Percentiles rank a stretch among this genome's conserved stretches.
Evolutionary conservation across 1,140 invertebrate genomes (phyloP).

Genomic region (Helicoverpa zea): DNA sequence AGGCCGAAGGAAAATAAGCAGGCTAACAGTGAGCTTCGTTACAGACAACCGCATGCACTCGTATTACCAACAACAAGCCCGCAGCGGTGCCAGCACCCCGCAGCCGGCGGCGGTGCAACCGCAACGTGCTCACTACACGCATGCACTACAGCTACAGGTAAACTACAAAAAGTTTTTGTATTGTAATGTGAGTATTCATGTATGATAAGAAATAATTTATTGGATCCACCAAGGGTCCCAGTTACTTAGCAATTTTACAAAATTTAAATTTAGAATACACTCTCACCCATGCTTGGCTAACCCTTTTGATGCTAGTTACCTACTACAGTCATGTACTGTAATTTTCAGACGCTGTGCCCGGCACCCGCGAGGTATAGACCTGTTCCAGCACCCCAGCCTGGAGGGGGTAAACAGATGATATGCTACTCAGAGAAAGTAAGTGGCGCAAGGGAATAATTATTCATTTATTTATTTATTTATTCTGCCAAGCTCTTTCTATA

Average conservation of each 20-base stretch:
- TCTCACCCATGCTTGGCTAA: no score
- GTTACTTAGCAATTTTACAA: no score
- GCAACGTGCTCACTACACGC: slow-evolving; percentile 74
- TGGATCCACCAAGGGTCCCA: no score
- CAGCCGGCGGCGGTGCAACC: slow-evolving; percentile 62
- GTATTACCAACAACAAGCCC: slow-evolving; percentile 74
- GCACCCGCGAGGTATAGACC: slow-evolving; percentile 77
- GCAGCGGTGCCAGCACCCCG: slow-evolving; percentile 61
- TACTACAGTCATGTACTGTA: no score
- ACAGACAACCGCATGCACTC: slow-evolving; percentile 71
- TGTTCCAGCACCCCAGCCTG: slow-evolving; percentile 76
- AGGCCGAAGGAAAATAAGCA: no score
- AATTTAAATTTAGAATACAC: no score
- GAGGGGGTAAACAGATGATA: slow-evolving; percentile 82
- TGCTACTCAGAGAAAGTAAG: slow-evolving; percentile 83
- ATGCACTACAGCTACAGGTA: slow-evolving; percentile 78
- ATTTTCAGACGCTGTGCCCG: slow-evolving; percentile 74
- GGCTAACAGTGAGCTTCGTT: slow-evolving; percentile 7
- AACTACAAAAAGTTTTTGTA: background rate
- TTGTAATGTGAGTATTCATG: no score
- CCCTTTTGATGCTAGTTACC: no score
- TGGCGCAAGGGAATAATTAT: background rate
- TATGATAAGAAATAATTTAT: no score
- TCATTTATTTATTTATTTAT: no score
- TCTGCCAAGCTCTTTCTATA: no score